Conservation (phyloP, 2,113 vertebrate genomes). For the Murina feae region DNA sequence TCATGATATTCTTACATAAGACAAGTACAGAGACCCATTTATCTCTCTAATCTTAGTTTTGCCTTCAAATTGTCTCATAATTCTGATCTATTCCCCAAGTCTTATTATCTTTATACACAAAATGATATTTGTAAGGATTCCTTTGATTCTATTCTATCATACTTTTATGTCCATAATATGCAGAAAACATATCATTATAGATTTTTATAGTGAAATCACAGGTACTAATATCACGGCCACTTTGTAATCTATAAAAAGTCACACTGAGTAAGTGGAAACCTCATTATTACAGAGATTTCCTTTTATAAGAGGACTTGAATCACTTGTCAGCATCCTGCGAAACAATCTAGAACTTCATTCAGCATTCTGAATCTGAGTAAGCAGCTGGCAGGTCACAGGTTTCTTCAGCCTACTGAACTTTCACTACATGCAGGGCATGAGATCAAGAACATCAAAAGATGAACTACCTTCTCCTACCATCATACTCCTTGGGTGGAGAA, state of each 20-base stretch:
- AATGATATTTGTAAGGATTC: constrained; percentile 16
- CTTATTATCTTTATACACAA: background rate
- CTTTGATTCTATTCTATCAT: background rate
- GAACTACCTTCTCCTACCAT: background rate
- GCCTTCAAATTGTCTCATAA: background rate
- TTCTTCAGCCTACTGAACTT: constrained; percentile 64
- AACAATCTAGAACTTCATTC: constrained; percentile 49
- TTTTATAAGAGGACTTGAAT: background rate
- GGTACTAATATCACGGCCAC: constrained; percentile 10
- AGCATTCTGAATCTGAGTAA: constrained; percentile 70
- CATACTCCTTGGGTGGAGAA: background rate
- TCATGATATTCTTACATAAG: background rate
- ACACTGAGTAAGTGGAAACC: constrained; percentile 72
- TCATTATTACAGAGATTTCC: constrained; percentile 65
- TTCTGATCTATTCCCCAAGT: background rate
- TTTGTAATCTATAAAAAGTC: constrained; percentile 57
- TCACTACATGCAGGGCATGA: constrained; percentile 29
- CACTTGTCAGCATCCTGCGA: constrained; percentile 58
- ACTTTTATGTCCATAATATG: background rate
- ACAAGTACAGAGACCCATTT: background rate
- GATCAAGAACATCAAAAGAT: constrained; percentile 8
- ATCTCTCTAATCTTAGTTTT: background rate
- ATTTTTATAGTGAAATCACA: constrained; percentile 50
- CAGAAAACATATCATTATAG: background rate
- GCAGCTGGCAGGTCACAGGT: constrained; percentile 28